A percentile compares a stretch with the other conserved stretches of the same genome.
These are phyloP conservation scores for Dreissena polymorpha DNA, from an alignment of 1,140 invertebrate genomes.

Conservation along the genomic window DNA sequence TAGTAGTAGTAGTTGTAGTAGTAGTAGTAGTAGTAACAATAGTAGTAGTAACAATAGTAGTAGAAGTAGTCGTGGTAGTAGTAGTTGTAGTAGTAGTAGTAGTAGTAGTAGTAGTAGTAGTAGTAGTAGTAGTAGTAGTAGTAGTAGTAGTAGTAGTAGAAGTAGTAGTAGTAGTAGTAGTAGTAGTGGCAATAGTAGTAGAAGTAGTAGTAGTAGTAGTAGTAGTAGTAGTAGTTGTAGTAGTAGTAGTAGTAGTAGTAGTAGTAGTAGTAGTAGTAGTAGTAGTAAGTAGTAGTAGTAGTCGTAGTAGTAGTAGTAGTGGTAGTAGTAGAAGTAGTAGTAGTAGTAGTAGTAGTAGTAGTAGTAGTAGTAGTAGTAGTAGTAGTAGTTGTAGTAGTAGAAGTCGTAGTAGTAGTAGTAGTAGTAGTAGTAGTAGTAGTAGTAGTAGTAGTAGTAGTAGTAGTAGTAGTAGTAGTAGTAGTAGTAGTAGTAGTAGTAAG, in stretches of 20 bases:
- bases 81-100: slow-evolving; percentile 4
- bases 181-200: slow-evolving; percentile 8
- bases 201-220: not conserved
- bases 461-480: not conserved
- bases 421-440: too few relatives aligned
- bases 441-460: not conserved
- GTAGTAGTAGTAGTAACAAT: slow-evolving; percentile 4
- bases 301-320: slow-evolving; percentile 3
- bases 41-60: not conserved
- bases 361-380: slow-evolving; percentile 8
- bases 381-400: too few relatives aligned
- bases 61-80: slow-evolving; percentile 2
- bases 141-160: slow-evolving; percentile 4
- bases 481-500: too few relatives aligned
- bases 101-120: slow-evolving; percentile 4
- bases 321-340: slow-evolving; percentile 4
- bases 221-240: slow-evolving; percentile 4
- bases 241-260: not conserved
- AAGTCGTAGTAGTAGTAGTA: too few relatives aligned
- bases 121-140: slow-evolving; percentile 8
- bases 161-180: slow-evolving; percentile 4
- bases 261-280: not conserved
- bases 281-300: too few relatives aligned
- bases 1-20: slow-evolving; percentile 1
- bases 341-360: slow-evolving; percentile 1